Evolutionary conservation across 2,888 invertebrate genomes (phyloP), one percentile per base, ranked within the genome.

Genomic region (Pristionchus mayeri): DNA sequence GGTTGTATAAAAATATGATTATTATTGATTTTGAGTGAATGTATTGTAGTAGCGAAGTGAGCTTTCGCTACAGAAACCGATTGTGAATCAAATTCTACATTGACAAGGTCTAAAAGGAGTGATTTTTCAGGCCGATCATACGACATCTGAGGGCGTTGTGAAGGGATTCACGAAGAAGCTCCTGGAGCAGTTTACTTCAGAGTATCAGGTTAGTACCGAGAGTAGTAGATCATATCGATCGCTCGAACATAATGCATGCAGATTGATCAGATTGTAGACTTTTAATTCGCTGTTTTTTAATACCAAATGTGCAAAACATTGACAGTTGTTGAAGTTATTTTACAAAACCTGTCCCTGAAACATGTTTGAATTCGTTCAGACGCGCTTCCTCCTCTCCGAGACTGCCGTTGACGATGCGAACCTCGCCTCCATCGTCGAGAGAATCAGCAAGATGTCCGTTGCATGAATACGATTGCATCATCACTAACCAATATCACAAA

Each of bases 131-230:
- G 37, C 11, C 30, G 54, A 75, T 27, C 24, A 78, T 1, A 0
- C 2, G 37, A 57, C 54, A 2, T 80, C 80, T 16, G 37, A 80
- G 24, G 57, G 37, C 2, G 80, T 57, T 2, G 80, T 80, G 57
- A 80, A 80, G 80, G 27, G 44, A 27, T 80, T 57, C 27, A 57
- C 80, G 27, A 44, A 54, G 54, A 34, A 24, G 37, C 80, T 80
- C 2, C 52, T 80, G n/a, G 57, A 57, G 24, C 80, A 80, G 57
- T 80, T 80, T 57, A 30, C 80, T 13, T 54, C 80, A 11, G 57
- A 21, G 4, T 44, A 40, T 37, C 80, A 80, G 80, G 80, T 24
- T 34, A 11, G 13, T 24, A 16, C 34, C 16, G 3, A 2, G 13
- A 16, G 3, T 34, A 11, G 18, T 27, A 34, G 13, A 63, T 30